These are phyloP conservation scores for Trinorchestia longiramus DNA, from an alignment of 1,140 invertebrate species.

Conservation along the genomic window DNA sequence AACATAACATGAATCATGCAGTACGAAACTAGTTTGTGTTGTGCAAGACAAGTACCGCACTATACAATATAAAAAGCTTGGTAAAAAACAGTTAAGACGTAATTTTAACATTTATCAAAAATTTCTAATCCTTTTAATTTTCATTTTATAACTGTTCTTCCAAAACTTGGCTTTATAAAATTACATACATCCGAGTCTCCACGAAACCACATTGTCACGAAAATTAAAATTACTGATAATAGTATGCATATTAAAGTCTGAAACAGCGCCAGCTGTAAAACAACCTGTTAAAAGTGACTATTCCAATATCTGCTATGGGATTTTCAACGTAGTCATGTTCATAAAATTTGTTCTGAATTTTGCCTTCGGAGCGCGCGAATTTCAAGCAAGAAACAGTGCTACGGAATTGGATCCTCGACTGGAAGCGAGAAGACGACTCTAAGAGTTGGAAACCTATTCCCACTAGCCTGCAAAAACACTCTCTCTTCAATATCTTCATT, in stretches of 20 bases:
- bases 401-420: background rate
- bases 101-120: background rate
- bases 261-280: background rate
- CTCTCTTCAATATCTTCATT: conserved; percentile 41
- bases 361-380: too few species aligned
- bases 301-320: background rate
- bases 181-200: background rate
- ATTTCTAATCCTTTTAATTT: background rate
- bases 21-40: background rate
- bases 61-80: background rate
- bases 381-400: background rate
- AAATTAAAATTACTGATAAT: background rate
- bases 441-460: background rate
- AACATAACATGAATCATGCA: background rate
- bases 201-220: background rate
- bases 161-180: background rate
- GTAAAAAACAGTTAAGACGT: background rate
- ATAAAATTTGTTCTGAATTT: background rate
- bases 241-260: background rate
- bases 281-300: background rate
- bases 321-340: background rate
- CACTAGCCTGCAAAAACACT: background rate
- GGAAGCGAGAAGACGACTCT: background rate
- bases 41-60: background rate
- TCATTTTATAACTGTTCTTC: background rate